Evolutionary conservation across 2,797 vertebrate species (phyloP), one percentile per base, ranked within the genome.

Genomic region (Pristis pectinata): DNA sequence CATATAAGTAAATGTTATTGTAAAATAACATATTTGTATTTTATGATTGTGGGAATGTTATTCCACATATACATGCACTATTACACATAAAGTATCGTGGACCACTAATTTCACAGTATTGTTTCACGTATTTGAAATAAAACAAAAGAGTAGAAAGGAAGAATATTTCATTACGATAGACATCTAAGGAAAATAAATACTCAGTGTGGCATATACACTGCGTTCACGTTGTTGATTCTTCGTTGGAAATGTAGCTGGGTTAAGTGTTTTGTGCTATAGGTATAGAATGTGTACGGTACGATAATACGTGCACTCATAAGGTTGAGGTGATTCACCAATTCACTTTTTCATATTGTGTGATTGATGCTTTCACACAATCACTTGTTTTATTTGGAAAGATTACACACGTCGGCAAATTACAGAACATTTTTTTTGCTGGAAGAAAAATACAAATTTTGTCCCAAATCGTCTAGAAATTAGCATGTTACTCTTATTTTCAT

Each of bases 401-500:
- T 94, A 44, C n/a, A 53, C 53, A 76, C 70, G 6, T 30, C 53
- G 44, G 76, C 15, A 56, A 74, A 94, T 6, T 49, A 3, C 15
- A 10, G 34, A 44, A 93, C 41, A 72, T 34, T 72, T 7, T 30
- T 44, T 53, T 53, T 49, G 11, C 5, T 74, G 10, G 15, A 53
- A 49, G 49, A 34, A 41, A 41, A 22, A 7, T 67, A 30, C 9
- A 74, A 34, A 56, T 53, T 76, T 15, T 9, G 8, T 10, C 41
- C 70, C 92, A 94, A 94, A 94, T 53, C 22, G 5, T 64, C 72
- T 70, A 76, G 70, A 94, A 49, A 94, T 76, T 22, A 76, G 41
- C 10, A 10, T 72, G 27, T n/a, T 94, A 30, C 44, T 74, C 44
- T 27, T 64, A 37, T 34, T 41, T 64, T n/a, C 17, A 91, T 24